phyloP scores from a whole-genome alignment of 2,888 invertebrate species.

The Xestia ashworthii region DNA sequence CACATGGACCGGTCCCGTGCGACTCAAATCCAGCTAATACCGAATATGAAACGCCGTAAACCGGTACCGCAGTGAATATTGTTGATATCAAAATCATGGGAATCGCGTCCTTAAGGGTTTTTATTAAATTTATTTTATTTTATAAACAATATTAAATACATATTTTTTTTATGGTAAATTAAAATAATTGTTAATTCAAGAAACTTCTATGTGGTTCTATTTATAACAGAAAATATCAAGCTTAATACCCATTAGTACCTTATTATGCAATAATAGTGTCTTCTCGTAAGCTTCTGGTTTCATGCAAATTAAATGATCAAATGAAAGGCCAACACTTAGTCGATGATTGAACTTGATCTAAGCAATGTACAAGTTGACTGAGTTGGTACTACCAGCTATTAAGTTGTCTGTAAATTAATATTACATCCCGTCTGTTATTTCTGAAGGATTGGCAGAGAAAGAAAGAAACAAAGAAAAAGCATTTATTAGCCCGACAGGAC shows the following conservation, averaged over 20 bases:
- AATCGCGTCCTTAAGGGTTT: not conserved
- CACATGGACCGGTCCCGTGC: no score
- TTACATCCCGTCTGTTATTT: not conserved
- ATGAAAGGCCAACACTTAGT: conserved; percentile 12
- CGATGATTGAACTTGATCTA: conserved; percentile 36
- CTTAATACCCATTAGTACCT: not conserved
- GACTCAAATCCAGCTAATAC: no score
- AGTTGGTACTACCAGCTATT: not conserved
- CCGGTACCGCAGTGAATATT: not conserved
- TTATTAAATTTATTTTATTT: no score
- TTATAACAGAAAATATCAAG: not conserved
- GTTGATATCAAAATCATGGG: not conserved
- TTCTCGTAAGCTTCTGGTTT: not conserved
- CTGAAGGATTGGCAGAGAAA: no score
- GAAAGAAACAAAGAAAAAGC: no score
- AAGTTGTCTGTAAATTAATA: not conserved
- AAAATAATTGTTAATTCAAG: not conserved
- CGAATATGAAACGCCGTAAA: no score
- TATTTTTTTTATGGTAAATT: no score
- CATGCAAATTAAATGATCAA: conserved; percentile 33
- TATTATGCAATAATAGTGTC: not conserved
- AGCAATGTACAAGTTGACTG: conserved; percentile 19
- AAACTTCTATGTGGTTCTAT: not conserved
- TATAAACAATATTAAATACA: no score
- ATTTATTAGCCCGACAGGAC: no score